Base-by-base conservation (phyloP, 1,140 invertebrate genomes). In the Drosophila tsacasi region DNA sequence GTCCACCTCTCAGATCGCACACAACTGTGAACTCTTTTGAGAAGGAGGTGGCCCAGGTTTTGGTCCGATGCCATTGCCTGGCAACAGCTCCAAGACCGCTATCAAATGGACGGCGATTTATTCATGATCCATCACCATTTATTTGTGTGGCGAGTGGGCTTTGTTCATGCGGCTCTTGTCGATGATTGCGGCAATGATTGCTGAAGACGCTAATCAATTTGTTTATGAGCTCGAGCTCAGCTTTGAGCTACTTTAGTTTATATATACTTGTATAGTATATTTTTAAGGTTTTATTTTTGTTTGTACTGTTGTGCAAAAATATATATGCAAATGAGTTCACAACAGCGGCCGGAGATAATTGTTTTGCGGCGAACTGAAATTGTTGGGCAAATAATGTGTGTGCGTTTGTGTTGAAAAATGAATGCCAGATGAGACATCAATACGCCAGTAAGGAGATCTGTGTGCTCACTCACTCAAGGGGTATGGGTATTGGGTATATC, bases 181-280 rank as follows among this genome's bases (percentile, higher is more conserved):
- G 39, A 42, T 62, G 69, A 39, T 65, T 66, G 57, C 49, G 79
- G 73, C 84, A 89, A 89, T 83, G 50, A 52, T 52, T 52, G 79
- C 60, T 64, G 59, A 79, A 76, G 81, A 76, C 77, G 85, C 85
- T 90, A 90, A 90, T 90, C 83, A 90, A 90, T 74, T 90, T 90
- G 85, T 90, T 90, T 90, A 90, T 90, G 78, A 89, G 63, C 52
- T 65, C 8, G 40, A 37, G 25, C 59, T 49, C n/a, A 55, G 42
- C 39, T 62, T 78, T 89, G 75, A 61, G 84, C 81, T 83, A 79
- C 78, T 81, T 79, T 84, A 66, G 46, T 74, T 58, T 75, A 47
- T 47, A 49, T 67, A 40, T 59, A 57, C 21, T 57, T 32, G 12
- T 63, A 50, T 62, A 50, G 17, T 50, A 55, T 76, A 65, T 52